phyloP scores from a whole-genome alignment of 2,888 invertebrate genomes.

The Eledone cirrhosa region DNA sequence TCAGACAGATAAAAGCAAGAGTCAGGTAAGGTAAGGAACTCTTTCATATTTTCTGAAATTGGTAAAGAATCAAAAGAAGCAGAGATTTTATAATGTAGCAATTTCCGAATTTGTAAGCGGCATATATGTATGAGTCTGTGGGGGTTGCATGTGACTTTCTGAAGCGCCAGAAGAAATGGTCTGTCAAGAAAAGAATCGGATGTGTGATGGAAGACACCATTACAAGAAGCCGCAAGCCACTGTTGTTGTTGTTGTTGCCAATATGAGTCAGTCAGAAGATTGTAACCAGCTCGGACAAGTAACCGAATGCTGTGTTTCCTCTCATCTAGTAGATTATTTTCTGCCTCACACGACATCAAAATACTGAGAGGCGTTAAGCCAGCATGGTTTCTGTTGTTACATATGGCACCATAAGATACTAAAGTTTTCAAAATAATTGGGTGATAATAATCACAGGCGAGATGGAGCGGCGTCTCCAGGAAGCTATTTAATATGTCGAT shows the following conservation, averaged over 20 bases:
- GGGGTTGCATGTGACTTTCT: background rate
- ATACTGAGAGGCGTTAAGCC: slow-evolving; percentile 1
- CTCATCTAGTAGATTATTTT: background rate
- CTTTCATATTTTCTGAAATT: background rate
- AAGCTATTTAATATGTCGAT: slow-evolving; percentile 12
- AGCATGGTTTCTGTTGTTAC: slow-evolving; percentile 18
- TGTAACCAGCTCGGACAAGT: background rate
- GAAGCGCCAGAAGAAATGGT: background rate
- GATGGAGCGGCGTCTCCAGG: slow-evolving; percentile 20
- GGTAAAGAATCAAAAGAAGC: slow-evolving; percentile 1
- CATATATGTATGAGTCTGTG: background rate
- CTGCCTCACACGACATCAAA: background rate
- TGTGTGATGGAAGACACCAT: background rate
- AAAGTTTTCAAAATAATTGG: slow-evolving; percentile 1
- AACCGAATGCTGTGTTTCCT: slow-evolving; percentile 1
- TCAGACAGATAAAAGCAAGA: slow-evolving; percentile 18
- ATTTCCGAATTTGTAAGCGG: slow-evolving; percentile 9
- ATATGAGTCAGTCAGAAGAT: background rate
- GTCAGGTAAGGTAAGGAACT: background rate
- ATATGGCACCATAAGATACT: background rate
- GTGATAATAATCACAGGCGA: slow-evolving; percentile 20
- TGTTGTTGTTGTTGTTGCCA: too few species aligned
- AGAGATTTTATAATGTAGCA: background rate
- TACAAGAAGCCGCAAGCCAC: background rate
- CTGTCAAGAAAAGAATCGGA: background rate